Base-by-base conservation (phyloP, 1,140 invertebrate genomes). In the Thalassaphorura encarpata region DNA sequence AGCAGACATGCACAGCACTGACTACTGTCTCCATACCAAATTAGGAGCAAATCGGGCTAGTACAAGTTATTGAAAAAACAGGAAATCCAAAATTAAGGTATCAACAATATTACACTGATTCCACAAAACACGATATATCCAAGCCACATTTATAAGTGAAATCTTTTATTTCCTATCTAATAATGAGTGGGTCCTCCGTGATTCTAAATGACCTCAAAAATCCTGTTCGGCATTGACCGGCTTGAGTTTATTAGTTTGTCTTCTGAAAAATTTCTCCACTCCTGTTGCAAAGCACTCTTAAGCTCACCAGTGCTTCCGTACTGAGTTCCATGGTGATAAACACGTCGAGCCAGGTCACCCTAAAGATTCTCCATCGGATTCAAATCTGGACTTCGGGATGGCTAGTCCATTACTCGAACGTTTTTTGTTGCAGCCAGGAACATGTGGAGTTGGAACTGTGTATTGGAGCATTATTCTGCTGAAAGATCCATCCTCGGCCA, bases 391-490 rank as follows among this genome's bases (percentile, higher is more conserved):
- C 13, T 16, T 16, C 21, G 21, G 21, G 42, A 21, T 45, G 42
- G 21, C 21, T 18, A 45, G 42, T 16, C 42, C 15, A 45, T 8
- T 8, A 45, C 13, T n/a, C 42, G 16, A 23, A 36, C 33, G 33
- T 36, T 36, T n/a, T 36, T 36, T 11, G 33, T 36, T 36, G 11
- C 11, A 36, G 33, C 33, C 33, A 36, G 33, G 11, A 11, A 11
- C 11, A 11, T 11, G 33, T 36, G 33, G 11, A 11, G 11, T 36
- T 36, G 33, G 33, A 36, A n/a, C 11, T n/a, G n/a, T 36, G 54
- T 40, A 39, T 36, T 11, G 19, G 3, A 26, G 54, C 54, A 26
- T 50, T 50, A 19, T 56, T 46, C 23, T 56, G 47, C 33, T 50
- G 45, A 23, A 56, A 56, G 15, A 56, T 56, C 28, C 47, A 49